Evolutionary conservation across 2,797 vertebrate species (phyloP).

Genomic region (Leuciscus waleckii): DNA sequence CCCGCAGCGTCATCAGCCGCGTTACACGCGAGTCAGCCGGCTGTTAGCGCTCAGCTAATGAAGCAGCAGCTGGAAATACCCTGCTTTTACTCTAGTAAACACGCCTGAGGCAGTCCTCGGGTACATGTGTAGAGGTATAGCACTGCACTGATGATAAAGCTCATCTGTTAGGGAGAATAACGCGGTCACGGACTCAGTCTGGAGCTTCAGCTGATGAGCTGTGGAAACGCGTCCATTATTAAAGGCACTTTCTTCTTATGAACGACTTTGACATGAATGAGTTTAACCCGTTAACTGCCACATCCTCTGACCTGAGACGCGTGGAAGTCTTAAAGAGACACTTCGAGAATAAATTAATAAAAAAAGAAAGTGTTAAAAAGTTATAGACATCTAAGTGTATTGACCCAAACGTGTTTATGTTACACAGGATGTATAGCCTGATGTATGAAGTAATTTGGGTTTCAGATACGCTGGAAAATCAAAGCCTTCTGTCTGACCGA

Average conservation of each 20-base stretch:
- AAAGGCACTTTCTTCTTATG: background rate
- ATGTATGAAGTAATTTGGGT: background rate
- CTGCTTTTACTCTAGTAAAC: background rate
- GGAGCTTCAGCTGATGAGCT: background rate
- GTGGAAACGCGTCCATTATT: no score
- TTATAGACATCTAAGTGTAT: background rate
- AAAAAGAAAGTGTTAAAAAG: background rate
- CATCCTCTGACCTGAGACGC: background rate
- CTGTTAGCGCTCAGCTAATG: constrained; percentile 45
- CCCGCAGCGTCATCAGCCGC: constrained; percentile 62
- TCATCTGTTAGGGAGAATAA: background rate
- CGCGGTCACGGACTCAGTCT: background rate
- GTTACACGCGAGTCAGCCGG: constrained; percentile 56
- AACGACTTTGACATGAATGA: background rate
- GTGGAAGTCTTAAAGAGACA: background rate
- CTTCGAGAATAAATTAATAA: no score
- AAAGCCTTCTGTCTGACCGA: background rate
- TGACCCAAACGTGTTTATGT: background rate
- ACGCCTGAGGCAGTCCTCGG: background rate
- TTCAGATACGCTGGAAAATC: background rate
- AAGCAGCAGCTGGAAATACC: background rate
- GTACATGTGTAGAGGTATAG: background rate
- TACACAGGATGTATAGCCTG: background rate
- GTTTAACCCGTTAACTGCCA: background rate
- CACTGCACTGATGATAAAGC: background rate